Base-by-base conservation (phyloP, 2,888 invertebrate genomes). In the Amphipoea lucens region DNA sequence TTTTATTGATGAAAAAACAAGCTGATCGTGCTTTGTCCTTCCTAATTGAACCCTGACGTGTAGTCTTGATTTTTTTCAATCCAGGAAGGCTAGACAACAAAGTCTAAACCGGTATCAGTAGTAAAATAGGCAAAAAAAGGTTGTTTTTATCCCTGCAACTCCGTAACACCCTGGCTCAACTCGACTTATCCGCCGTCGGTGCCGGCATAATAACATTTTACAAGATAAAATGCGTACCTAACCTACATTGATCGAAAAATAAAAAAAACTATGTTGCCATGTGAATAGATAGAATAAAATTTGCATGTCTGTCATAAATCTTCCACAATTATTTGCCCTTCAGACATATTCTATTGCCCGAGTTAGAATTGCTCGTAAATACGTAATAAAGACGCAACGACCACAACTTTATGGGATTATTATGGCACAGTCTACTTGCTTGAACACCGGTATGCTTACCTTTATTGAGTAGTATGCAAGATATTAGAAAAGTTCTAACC, bases 351-450 rank as follows among this genome's bases (percentile, higher is more conserved):
- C 54, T 79, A 60, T 65, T 79, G 75, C 45, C 57, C 14, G 67
- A 75, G 66, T 65, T 76, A 62, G 14, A 76, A 66, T 73, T 68
- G 72, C 73, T 85, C 80, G 77, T 85, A 78, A 84, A 84, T 82
- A 77, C 71, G 85, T 76, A 85, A 81, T 82, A 85, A 84, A 67
- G 60, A 36, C 72, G 29, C 70, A 74, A 74, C 87, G 40, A 74
- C 76, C 74, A 60, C 63, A 48, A 60, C 48, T 87, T 81, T 78
- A 79, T 78, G 68, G 65, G 66, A 14, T 72, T 82, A 72, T 74
- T 82, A 82, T 79, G 63, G 36, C 73, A 57, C 62, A 66, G 81
- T 80, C 77, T 73, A 48, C 45, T 87, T 60, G 42, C 48, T 81
- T 51, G 60, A 74, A 74, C 62, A 63, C 54, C 11, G 69, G 60